Base-by-base conservation (phyloP, 2,113 vertebrate genomes). In the Cynocephalus volans region DNA sequence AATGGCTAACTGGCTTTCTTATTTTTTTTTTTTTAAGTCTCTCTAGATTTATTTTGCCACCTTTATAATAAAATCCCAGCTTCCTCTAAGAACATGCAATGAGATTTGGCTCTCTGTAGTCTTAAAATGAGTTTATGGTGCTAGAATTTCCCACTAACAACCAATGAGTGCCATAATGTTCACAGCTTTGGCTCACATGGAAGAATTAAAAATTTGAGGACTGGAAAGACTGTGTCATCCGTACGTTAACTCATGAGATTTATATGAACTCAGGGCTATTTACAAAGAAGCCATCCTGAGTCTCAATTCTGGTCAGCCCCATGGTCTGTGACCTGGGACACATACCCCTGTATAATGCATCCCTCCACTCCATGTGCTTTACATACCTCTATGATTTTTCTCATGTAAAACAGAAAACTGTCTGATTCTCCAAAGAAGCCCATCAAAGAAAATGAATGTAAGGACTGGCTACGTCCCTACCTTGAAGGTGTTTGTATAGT, bases 11-110 rank as follows among this genome's bases (percentile, higher is more conserved):
- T 36, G 50, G 2, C 28, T 60, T 89, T 73, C 76, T 56, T 70
- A 41, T 82, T 56, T 70, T 96, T 52, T 67, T 21, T 36, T 4
- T 5, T 65, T 24, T 13, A 62, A 93, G 67, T 64, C 85, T 85
- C 54, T 62, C 93, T 73, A 69, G 41, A 41, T 92, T 93, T 79
- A 72, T 52, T 89, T 69, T 75, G 82, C 72, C 58, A 93, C 69
- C n/a, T 96, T 88, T 31, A 9, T 83, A 76, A 70, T 87, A 92
- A 92, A 94, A 84, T 28, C 31, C 17, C 6, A 13, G 15, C 62
- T 83, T 64, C 69, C 73, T 96, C 86, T 60, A 79, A 92, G 52
- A 88, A 58, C 19, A 28, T 12, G 62, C 50, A 82, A 3, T 41
- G 76, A 56, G 48, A 60, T 48, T 69, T 94, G 93, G 54, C 80